These are phyloP conservation scores for Cephonodes hylas DNA, from an alignment of 2,888 invertebrate species.

Conservation along the genomic window DNA sequence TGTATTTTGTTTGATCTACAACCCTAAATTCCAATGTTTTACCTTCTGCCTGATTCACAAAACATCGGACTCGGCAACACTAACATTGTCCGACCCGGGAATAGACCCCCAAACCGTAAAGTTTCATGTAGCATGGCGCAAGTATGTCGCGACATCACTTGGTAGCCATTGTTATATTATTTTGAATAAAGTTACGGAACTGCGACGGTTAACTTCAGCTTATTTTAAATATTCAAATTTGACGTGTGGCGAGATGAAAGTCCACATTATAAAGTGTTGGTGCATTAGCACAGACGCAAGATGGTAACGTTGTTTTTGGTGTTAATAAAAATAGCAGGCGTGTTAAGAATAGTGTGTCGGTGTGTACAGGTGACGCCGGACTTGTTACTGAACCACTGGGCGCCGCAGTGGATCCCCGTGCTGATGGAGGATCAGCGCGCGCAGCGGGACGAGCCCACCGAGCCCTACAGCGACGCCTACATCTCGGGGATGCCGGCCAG, in stretches of 20 bases:
- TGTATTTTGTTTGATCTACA: too few species aligned
- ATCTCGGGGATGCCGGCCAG: constrained; percentile 94
- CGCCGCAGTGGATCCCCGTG: constrained; percentile 89
- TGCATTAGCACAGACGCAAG: too few species aligned
- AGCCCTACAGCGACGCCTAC: constrained; percentile 92
- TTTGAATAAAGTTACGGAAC: too few species aligned
- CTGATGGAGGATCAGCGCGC: constrained; percentile 89
- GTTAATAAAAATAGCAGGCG: not conserved
- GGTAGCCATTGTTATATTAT: too few species aligned
- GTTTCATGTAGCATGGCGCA: too few species aligned
- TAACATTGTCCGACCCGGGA: too few species aligned
- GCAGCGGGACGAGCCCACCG: constrained; percentile 83
- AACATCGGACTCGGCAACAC: too few species aligned
- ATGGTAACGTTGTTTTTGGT: not conserved
- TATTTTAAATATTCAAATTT: not conserved
- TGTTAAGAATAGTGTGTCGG: not conserved
- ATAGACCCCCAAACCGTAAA: too few species aligned
- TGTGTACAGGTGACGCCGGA: constrained; percentile 49
- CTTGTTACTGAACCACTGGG: constrained; percentile 73
- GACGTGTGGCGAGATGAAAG: not conserved
- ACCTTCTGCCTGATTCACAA: too few species aligned
- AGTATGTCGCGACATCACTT: too few species aligned
- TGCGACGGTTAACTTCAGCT: not conserved
- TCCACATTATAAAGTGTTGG: too few species aligned
- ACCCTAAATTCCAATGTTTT: too few species aligned